Evolutionary conservation across 2,113 vertebrate species (phyloP).

Genomic region (Amazona vittata): DNA sequence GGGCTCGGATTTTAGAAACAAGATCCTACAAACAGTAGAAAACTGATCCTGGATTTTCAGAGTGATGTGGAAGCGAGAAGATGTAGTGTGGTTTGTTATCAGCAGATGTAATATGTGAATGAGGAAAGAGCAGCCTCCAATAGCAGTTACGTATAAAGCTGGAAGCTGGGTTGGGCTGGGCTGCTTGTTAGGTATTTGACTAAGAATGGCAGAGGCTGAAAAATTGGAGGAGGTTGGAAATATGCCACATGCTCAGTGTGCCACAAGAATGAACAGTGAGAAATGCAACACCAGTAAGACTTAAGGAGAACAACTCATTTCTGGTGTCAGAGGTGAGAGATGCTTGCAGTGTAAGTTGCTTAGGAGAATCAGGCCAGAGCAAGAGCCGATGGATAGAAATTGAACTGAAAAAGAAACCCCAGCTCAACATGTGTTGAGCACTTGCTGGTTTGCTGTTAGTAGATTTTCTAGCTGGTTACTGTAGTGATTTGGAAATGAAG

Average conservation of each 20-base stretch:
- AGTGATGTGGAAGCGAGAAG: not conserved
- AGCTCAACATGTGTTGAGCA: not conserved
- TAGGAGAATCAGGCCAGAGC: not conserved
- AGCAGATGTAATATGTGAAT: not conserved
- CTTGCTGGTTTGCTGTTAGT: not conserved
- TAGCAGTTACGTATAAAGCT: not conserved
- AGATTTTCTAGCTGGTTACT: not conserved
- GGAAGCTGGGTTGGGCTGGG: not conserved
- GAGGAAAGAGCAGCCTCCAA: fast-evolving
- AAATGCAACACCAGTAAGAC: not conserved
- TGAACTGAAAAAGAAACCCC: not conserved
- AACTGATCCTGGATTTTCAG: not conserved
- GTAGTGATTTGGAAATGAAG: not conserved
- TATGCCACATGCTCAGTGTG: not conserved
- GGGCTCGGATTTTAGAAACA: not conserved
- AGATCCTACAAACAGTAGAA: not conserved
- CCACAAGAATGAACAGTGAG: fast-evolving
- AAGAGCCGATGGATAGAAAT: not conserved
- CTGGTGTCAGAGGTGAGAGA: not conserved
- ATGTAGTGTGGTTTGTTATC: not conserved
- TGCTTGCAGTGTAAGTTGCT: not conserved
- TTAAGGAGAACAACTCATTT: not conserved
- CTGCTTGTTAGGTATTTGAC: not conserved
- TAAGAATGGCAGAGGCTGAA: not conserved
- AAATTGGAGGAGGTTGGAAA: not conserved